Conservation (phyloP, 2,797 vertebrate genomes). For the Poeciliopsis turneri region DNA sequence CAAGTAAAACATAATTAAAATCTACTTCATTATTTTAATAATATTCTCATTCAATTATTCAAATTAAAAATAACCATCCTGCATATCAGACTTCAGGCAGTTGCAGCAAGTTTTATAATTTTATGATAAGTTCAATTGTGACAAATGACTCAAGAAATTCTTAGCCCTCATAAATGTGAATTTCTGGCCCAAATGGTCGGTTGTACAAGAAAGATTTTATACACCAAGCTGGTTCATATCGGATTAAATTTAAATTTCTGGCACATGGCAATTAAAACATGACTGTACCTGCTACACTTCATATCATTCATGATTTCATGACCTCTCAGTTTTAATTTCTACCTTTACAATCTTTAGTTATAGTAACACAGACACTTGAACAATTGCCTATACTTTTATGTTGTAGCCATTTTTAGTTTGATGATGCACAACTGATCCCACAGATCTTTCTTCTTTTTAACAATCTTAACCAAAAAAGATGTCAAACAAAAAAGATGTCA, state of each 20-base stretch:
- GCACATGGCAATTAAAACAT: too few species aligned
- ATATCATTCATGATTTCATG: neutral
- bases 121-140: neutral
- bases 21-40: neutral
- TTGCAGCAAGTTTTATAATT: neutral
- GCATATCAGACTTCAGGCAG: neutral
- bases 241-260: too few species aligned
- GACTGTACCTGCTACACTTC: neutral
- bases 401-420: neutral
- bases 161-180: neutral
- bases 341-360: neutral
- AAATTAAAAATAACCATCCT: neutral
- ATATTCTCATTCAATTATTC: neutral
- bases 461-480: neutral
- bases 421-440: neutral
- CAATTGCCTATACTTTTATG: neutral
- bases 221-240: neutral
- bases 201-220: conserved; percentile 9
- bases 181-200: neutral
- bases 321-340: neutral
- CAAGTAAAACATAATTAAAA: neutral
- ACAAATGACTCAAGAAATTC: conserved; percentile 1
- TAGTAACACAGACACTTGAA: too few species aligned
- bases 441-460: neutral
- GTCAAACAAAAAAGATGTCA: neutral